Base-by-base conservation (phyloP, 2,888 invertebrate species). In the Pandemis corylana region DNA sequence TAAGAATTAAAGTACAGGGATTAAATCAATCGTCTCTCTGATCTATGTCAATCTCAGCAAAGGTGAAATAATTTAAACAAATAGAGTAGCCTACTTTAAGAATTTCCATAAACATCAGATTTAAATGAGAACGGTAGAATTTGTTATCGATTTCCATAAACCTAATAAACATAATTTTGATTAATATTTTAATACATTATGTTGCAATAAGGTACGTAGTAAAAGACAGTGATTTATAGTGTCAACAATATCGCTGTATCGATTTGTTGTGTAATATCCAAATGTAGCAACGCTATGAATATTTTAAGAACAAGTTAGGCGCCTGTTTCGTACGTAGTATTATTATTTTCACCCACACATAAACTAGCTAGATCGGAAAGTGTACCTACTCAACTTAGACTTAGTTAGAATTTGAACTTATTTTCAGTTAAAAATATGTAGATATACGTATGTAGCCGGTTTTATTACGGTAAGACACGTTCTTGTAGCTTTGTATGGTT, bases 171-270 rank as follows among this genome's bases (percentile, higher is more conserved):
- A 63, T 64, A 28, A 59, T 20, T 59, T 28, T 59, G 59, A 59
- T 59, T 12, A 59, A 59, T 59, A 59, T 59, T 59, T 59, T 59
- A 42, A 42, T 49, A 49, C 3, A 61, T 68, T 53, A 42, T 61
- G 49, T 49, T 9, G 49, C 49, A 5, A 42, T 49, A 62, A 56
- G 41, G 42, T 51, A 5, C 9, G 36, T 53, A 44, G 62, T 72
- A 72, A 72, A 20, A 44, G 44, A 59, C 28, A 36, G 28, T 64
- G 56, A 68, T 49, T 73, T 59, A 73, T 68, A 15, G 56, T 44
- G 12, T 28, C 67, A 51, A 67, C 20, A 67, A 49, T 61, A 13
- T 63, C 46, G 42, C 7, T 44, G 42, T 28, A 12, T 65, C 46
- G 7, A 53, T 41, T 41, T 42, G 53, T 72, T 68, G 62, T 28